These are phyloP conservation scores for Cyanistes caeruleus DNA, from an alignment of 2,113 vertebrate species.

Conservation along the genomic window DNA sequence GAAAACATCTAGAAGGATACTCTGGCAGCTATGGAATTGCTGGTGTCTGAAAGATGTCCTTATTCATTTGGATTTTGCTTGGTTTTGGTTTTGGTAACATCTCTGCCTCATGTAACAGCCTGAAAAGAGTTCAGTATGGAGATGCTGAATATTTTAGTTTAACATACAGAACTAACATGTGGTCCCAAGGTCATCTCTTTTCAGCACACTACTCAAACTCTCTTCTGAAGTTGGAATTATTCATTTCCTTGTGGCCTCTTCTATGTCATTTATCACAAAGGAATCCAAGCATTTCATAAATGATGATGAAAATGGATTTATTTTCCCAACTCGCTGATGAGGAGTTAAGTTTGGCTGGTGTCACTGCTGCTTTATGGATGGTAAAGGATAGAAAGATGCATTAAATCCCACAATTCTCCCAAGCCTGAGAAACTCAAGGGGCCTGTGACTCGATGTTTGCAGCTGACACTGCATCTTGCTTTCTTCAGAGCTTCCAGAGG, in stretches of 20 bases:
- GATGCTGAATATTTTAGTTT: neutral
- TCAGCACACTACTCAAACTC: conserved; percentile 12
- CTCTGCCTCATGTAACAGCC: neutral
- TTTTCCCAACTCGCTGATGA: conserved; percentile 8
- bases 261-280: conserved; percentile 16
- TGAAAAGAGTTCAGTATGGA: neutral
- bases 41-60: neutral
- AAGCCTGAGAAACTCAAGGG: neutral
- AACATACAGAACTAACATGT: neutral
- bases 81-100: neutral
- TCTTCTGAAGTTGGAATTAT: neutral
- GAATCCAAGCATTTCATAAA: conserved; percentile 26
- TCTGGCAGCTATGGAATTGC: neutral
- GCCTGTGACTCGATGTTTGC: neutral
- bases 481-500: neutral
- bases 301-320: conserved; percentile 14
- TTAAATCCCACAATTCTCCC: neutral
- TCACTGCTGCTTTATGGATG: neutral
- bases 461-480: neutral
- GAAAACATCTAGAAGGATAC: neutral
- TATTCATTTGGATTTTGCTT: neutral
- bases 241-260: conserved; percentile 16
- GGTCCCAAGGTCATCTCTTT: neutral
- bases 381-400: neutral
- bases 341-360: neutral